phyloP scores from a whole-genome alignment of 1,140 invertebrate genomes.

The Solenopsis fugax region DNA sequence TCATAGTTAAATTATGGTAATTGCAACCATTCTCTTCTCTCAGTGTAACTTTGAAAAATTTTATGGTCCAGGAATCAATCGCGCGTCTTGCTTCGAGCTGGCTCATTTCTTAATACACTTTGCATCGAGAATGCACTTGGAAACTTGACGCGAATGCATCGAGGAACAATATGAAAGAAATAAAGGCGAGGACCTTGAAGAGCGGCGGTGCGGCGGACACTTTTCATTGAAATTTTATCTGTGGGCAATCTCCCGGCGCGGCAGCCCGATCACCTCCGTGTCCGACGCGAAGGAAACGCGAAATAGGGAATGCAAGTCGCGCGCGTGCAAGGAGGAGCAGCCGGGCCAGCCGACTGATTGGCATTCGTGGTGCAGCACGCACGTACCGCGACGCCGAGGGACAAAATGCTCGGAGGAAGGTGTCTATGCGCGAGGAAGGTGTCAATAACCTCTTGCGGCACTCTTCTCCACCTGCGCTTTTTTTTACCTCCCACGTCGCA shows the following conservation, averaged over 20 bases:
- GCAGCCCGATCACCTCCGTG: neutral
- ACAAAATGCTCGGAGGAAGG: conserved; percentile 67
- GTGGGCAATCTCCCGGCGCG: neutral
- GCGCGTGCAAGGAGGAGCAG: conserved; percentile 39
- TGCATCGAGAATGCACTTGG: neutral
- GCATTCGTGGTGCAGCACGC: conserved; percentile 62
- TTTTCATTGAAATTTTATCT: conserved; percentile 47
- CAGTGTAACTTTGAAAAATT: neutral
- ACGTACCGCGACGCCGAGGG: conserved; percentile 55
- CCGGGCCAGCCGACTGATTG: conserved; percentile 62
- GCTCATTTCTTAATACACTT: neutral
- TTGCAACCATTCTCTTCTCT: no score
- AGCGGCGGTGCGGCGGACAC: neutral
- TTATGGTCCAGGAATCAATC: neutral
- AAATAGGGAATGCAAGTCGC: conserved; percentile 72
- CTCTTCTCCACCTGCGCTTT: conserved; percentile 70
- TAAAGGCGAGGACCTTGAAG: neutral
- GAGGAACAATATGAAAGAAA: neutral
- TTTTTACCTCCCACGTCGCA: conserved; percentile 51
- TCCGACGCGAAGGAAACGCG: conserved; percentile 58
- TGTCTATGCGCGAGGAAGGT: conserved; percentile 73
- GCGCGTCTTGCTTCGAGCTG: neutral
- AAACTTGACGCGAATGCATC: neutral
- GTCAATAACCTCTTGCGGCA: conserved; percentile 82
- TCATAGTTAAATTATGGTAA: no score